Evolutionary conservation across 2,113 vertebrate species (phyloP), one percentile per base, ranked within the genome.

Genomic region (Prunella himalayana): DNA sequence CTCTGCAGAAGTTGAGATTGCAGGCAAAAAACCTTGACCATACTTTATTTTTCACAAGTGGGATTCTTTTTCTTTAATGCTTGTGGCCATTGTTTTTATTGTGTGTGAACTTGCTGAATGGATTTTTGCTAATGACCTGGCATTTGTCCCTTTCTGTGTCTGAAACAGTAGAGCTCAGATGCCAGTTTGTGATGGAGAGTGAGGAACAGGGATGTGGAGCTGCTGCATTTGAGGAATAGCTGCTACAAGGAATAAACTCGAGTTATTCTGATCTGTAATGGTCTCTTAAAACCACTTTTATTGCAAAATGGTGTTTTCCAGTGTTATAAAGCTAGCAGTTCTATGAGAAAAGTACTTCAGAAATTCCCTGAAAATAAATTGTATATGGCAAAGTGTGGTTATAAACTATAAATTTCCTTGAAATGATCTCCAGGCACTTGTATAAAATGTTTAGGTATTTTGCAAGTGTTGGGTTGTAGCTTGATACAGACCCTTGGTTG

Each of bases 11-110:
- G 33, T 4, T 88, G 65, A 53, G 88, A 25, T 31, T 59, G 9
- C 50, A 66, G 85, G 64, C 71, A 61, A n/a, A 64, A 65, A 81
- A 2, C 24, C 35, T 72, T n/a, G 59, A 60, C 51, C 50, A 31
- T 56, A 41, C 8, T 96, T 97, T 93, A 42, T 92, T 91, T 79
- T 54, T 92, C 39, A 84, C 83, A 42, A 79, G 64, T 76, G 65
- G n/a, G 50, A 57, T 92, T 91, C 51, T 71, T 90, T 37, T 53
- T 39, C 30, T 47, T 35, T 35, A 19, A 91, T 64, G 61, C 73
- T 90, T 82, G 85, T 88, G 95, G 90, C 94, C 85, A 39, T 85
- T 89, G 69, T 73, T 90, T 93, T 92, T 47, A 56, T 95, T 87
- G 60, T 15, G 11, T 90, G 85, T 78, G n/a, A 91, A 63, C 81